Conservation (phyloP, 2,113 vertebrate species). For the Myanophis thanlyinensis region DNA sequence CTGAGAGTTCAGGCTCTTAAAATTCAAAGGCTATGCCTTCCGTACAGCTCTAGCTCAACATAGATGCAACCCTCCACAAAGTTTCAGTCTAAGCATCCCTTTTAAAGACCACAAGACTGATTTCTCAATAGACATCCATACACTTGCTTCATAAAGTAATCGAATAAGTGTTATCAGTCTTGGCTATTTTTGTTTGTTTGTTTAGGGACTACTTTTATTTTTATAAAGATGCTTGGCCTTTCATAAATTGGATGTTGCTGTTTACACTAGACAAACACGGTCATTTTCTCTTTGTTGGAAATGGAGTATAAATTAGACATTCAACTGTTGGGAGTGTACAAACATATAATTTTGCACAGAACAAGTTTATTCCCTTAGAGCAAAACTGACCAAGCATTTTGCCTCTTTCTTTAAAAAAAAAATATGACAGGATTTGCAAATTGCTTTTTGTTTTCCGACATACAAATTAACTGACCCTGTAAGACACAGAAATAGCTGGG, state of each 20-base stretch:
- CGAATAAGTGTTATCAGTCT: neutral
- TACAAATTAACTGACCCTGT: neutral
- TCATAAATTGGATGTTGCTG: neutral
- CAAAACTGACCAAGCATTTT: neutral
- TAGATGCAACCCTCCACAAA: neutral
- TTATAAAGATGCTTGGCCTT: neutral
- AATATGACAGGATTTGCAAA: neutral
- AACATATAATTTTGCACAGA: neutral
- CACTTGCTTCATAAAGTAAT: neutral
- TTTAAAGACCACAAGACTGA: neutral
- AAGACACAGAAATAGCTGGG: neutral
- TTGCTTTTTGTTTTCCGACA: neutral
- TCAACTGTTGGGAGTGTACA: neutral
- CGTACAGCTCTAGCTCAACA: neutral
- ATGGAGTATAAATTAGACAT: neutral
- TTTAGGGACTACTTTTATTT: neutral
- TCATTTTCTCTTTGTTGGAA: neutral
- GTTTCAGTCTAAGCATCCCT: neutral
- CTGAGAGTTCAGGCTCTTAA: neutral
- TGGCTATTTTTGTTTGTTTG: neutral
- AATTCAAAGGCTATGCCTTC: neutral
- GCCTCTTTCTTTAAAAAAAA: neutral
- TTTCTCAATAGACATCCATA: neutral
- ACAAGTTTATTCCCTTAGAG: neutral
- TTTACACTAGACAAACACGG: neutral